These are phyloP conservation scores for Perccottus glenii DNA, from an alignment of 2,113 vertebrate species.

Conservation along the genomic window DNA sequence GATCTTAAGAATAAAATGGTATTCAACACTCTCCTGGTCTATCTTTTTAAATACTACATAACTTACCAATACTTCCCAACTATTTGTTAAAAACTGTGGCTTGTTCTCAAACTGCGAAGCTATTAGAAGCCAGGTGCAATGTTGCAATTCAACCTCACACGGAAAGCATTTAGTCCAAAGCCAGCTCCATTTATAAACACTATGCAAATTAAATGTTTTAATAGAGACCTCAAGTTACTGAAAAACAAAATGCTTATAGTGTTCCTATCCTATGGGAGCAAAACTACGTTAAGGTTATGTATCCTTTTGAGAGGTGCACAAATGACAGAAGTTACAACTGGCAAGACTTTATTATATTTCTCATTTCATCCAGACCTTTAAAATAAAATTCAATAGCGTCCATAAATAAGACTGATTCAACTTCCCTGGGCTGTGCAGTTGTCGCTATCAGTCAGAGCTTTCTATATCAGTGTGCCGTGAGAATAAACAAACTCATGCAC, in stretches of 20 bases:
- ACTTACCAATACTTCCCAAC: neutral
- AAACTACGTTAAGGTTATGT: neutral
- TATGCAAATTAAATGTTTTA: slow-evolving; percentile 2
- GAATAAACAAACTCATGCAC: slow-evolving; percentile 47
- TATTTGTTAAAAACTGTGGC: neutral
- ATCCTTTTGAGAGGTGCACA: too few species aligned
- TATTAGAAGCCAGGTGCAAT: slow-evolving; percentile 6
- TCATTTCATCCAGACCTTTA: slow-evolving; percentile 11
- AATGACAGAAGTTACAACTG: neutral
- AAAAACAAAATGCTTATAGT: neutral
- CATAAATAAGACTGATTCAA: slow-evolving; percentile 61
- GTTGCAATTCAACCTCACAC: slow-evolving; percentile 6
- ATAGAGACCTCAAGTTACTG: neutral
- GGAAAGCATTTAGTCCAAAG: neutral
- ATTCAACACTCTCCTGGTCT: neutral
- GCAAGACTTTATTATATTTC: neutral
- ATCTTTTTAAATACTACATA: neutral
- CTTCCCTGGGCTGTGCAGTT: slow-evolving; percentile 59
- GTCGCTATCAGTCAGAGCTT: slow-evolving; percentile 64
- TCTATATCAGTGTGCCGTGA: slow-evolving; percentile 58
- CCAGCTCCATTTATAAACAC: slow-evolving; percentile 8
- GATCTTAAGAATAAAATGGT: neutral
- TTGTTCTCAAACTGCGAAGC: neutral
- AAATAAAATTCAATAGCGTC: slow-evolving; percentile 56
- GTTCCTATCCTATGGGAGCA: too few species aligned